These are phyloP conservation scores for Blastomussa wellsi DNA, from an alignment of 92 coral and sea anemone species.

Conservation along the genomic window DNA sequence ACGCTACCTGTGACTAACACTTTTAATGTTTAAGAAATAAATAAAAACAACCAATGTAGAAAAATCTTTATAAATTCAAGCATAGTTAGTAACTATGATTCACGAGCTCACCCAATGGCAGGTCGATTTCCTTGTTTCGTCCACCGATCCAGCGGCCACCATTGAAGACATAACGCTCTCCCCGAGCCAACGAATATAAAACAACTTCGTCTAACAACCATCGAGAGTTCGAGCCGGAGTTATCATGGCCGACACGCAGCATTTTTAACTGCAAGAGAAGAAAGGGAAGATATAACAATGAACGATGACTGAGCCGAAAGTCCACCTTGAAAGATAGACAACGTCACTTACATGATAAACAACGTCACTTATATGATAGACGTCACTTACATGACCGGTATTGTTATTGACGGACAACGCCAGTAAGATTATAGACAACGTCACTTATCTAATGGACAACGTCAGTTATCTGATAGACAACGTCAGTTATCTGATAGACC, in stretches of 20 bases:
- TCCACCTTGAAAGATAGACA: neutral
- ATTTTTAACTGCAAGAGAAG: constrained; percentile 59
- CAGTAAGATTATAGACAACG: neutral
- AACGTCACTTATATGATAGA: too few relatives aligned
- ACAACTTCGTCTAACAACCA: constrained; percentile 82
- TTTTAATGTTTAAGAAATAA: too few relatives aligned
- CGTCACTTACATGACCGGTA: neutral
- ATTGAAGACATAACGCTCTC: constrained; percentile 87
- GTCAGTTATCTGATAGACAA: neutral
- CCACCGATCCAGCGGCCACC: constrained; percentile 77
- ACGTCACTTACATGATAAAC: neutral
- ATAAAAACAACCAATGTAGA: too few relatives aligned
- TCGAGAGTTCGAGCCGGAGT: constrained; percentile 46
- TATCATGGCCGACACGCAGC: constrained; percentile 77
- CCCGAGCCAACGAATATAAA: constrained; percentile 65
- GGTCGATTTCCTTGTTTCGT: constrained; percentile 58
- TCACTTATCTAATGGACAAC: neutral
- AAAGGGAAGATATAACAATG: neutral
- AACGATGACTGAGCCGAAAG: neutral
- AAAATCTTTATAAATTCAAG: too few relatives aligned
- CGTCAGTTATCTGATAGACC: neutral
- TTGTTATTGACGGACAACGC: neutral
- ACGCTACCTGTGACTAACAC: too few relatives aligned
- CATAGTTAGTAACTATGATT: too few relatives aligned
- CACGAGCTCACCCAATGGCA: constrained; percentile 74